Evolutionary conservation across 2,888 invertebrate genomes (phyloP).

Genomic region (Ditula angustiorana): DNA sequence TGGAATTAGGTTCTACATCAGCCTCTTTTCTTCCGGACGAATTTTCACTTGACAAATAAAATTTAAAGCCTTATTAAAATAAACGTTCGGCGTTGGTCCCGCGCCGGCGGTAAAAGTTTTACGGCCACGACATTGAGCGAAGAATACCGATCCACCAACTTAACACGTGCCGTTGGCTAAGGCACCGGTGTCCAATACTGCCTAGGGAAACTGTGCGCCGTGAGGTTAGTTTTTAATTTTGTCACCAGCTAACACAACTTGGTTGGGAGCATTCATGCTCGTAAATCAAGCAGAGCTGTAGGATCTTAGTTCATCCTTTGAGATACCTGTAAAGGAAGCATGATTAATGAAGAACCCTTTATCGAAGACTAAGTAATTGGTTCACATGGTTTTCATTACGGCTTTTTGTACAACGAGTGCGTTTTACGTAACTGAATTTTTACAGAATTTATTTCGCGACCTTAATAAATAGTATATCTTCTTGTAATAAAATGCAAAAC

Average conservation of each 20-base stretch:
- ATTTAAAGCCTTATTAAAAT: constrained; percentile 31
- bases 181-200: background rate
- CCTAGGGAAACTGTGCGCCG: background rate
- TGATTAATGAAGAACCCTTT: background rate
- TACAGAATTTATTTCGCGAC: too few species aligned
- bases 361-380: background rate
- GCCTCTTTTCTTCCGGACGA: background rate
- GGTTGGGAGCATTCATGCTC: background rate
- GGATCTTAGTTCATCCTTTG: background rate
- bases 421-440: too few species aligned
- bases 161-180: background rate
- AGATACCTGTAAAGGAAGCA: background rate
- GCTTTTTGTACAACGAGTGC: too few species aligned
- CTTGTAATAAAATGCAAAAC: too few species aligned
- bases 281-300: background rate
- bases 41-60: constrained; percentile 26
- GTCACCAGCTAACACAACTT: constrained; percentile 9
- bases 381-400: too few species aligned
- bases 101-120: constrained; percentile 27
- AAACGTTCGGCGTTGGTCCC: constrained; percentile 20
- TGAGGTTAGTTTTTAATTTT: constrained; percentile 19
- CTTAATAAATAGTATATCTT: too few species aligned
- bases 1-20: background rate
- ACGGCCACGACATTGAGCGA: constrained; percentile 9
- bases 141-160: background rate